Base-by-base conservation (phyloP, 2,888 invertebrate species). In the Conchocele bisecta region DNA sequence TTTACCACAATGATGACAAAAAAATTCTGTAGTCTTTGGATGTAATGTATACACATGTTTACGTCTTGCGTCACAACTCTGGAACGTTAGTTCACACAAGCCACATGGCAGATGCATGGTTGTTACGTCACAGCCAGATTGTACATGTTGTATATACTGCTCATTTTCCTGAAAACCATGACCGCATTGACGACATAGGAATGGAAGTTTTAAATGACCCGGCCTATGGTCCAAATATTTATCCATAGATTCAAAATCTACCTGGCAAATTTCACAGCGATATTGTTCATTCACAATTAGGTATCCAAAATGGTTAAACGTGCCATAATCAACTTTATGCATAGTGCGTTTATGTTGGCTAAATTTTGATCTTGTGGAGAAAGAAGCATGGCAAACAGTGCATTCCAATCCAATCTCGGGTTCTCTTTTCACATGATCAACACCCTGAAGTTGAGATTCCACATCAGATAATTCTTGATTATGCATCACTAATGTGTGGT, bases 221-320 rank as follows among this genome's bases (percentile, higher is more conserved):
- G 56, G 54, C n/a, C 76, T 56, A 41, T 76, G 76, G 22, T 66
- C 44, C 24, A 58, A 56, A 42, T 69, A 76, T 31, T 66, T 66
- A 11, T 57, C 58, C 65, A 76, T 63, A 26, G 35, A 37, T 20
- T 76, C 72, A 69, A 72, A 76, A 35, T 72, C 69, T 22, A 48
- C 26, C 24, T 64, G 63, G 31, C 76, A 76, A 20, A 76, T 66
- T 50, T 76, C 76, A 63, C 76, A 76, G 6, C 60, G 56, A 20
- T 69, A 48, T 50, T 53, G 57, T 50, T 60, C 66, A 41, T 72
- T 59, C 31, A 56, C 56, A 20, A 63, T 69, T 2, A 73, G 39
- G 39, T 60, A 76, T n/a, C 76, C 72, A 44, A 73, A 76, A 33
- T 73, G 73, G 56, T 56, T 69, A 15, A 76, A 42, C 15, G 72